These are phyloP conservation scores for Sciurus vulgaris DNA, from an alignment of 2,797 vertebrate genomes.

Conservation along the genomic window DNA sequence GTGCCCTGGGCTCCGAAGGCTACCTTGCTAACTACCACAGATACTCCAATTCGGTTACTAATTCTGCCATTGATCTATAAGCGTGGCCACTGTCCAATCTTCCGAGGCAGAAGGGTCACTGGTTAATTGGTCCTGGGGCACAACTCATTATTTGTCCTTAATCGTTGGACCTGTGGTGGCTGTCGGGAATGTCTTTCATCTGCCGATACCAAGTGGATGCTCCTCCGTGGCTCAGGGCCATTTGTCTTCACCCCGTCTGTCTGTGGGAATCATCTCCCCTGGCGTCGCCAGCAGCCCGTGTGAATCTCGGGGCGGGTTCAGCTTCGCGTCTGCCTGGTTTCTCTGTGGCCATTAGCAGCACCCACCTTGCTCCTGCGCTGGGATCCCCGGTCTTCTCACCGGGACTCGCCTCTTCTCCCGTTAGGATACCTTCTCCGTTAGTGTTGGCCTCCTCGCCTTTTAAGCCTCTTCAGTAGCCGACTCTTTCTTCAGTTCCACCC, in stretches of 20 bases:
- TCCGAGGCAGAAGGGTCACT: background rate
- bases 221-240: background rate
- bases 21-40: background rate
- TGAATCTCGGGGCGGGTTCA: background rate
- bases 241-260: background rate
- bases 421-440: background rate
- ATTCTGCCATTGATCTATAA: background rate
- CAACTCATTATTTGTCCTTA: background rate
- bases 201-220: background rate
- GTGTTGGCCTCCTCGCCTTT: background rate
- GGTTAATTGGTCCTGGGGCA: background rate
- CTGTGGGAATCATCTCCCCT: background rate
- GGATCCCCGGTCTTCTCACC: too few relatives aligned
- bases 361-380: background rate
- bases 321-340: background rate
- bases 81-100: background rate
- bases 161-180: background rate
- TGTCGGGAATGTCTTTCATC: background rate
- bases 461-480: too few relatives aligned
- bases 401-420: background rate
- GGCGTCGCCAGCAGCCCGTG: background rate
- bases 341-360: accelerated
- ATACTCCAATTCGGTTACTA: background rate
- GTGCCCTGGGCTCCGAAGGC: background rate
- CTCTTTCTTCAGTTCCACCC: accelerated